Evolutionary conservation across 1,140 invertebrate species (phyloP), one percentile per base, ranked within the genome.

Genomic region (Streblospio benedicti): DNA sequence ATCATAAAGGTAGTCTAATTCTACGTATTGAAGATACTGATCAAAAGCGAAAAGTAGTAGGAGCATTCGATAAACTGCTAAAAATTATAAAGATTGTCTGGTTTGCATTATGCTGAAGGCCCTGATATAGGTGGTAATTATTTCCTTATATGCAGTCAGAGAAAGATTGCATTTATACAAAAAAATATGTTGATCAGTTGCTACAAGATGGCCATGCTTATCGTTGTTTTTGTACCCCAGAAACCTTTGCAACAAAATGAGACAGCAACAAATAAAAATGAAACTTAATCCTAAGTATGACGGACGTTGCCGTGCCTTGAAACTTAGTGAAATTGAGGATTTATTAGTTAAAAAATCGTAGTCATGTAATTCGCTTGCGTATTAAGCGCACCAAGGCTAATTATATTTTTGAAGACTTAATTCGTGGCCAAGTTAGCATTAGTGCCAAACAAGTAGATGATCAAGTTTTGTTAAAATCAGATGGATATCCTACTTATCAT

Each of bases 1-100:
- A 86, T 59, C 77, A 85, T 49, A 75, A 80, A 63, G 93, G 93
- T 2, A 80, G 79, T 51, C 94, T 95, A 78, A 83, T 97, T 65
- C 76, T 97, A 20, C 81, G 94, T 60, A 92, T 97, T 57, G 94
- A 97, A 80, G 93, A 97, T 73, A 97, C 93, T 0, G 94, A 97
- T 53, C 61, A 47, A 47, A 38, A 51, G 9, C n/a, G 61, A 14
- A 20, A 44, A 9, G 14, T 44, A 25, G 20, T 4, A 0, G 64
- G 59, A 31, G 86, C 91, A 25, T 74, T 84, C 0, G 81, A 89
- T 66, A 82, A 85, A 59, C 76, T 97, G n/a, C 6, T 79, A 87
- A 55, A 78, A 84, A 43, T 89, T 92, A 76, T 81, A 97, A 59
- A 70, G 83, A 50, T 93, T 91, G 90, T 80, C 85, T 27, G 88